Base-by-base conservation (phyloP, 1,140 invertebrate species). In the Nixonia krombeini region DNA sequence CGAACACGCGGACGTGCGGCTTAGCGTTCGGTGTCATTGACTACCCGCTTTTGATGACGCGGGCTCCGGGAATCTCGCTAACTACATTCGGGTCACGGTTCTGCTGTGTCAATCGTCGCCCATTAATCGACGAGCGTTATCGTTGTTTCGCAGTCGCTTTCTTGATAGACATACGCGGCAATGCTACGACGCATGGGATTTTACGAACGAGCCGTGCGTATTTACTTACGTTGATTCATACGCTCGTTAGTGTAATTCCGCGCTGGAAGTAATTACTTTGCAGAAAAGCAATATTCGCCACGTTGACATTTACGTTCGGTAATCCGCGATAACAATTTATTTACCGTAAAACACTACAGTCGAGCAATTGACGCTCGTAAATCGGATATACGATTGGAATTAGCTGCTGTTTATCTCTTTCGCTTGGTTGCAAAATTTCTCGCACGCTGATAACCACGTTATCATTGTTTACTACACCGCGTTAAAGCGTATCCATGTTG, bases 1-100 rank as follows among this genome's bases (percentile, higher is more conserved):
- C 25, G 9, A 26, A 9, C 9, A 26, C 25, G 25, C 9, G 25
- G 25, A 26, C 25, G 25, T 9, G 25, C 9, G 9, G 25, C 9
- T 26, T 26, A 26, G 9, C 25, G 25, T 9, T 26, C 25, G 25
- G 25, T 26, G 68, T 71, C 68, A 49, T 71, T 71, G 62, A 65
- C 63, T 71, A 62, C 52, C 58, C 40, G 53, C 50, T 62, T 62
- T 9, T 26, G 25, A 26, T 71, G 64, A 66, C 49, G 53, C 62
- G 42, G 53, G 53, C 55, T 66, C 56, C 57, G 46, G 53, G 53
- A 61, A 51, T 71, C 57, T 62, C 50, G 56, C 62, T 57, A 61
- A 71, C 40, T 38, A 49, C 57, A 66, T 66, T 62, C 61, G 23
- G 68, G 68, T 71, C 57, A 66, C 45, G 63, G 68, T 46, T n/a